Evolutionary conservation across 2,888 invertebrate genomes (phyloP).

Genomic region (Formica aserva): DNA sequence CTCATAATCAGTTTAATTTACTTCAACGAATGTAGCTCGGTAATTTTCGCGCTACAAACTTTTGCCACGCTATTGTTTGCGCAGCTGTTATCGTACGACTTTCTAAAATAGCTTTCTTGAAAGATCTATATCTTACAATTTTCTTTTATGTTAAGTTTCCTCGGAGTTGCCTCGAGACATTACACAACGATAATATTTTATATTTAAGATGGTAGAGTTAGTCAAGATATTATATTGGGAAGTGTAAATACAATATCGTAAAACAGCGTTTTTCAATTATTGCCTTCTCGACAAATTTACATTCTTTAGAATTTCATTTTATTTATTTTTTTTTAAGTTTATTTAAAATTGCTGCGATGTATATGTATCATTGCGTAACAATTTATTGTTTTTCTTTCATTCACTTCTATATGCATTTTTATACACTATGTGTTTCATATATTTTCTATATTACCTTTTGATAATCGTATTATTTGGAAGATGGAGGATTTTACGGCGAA

Average conservation of each 20-base stretch:
- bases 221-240: not conserved
- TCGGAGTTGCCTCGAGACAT: conserved; percentile 16
- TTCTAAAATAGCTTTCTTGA: conserved; percentile 30
- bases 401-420: not conserved
- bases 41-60: conserved; percentile 45
- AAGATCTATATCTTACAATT: conserved; percentile 48
- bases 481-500: conserved; percentile 23
- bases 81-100: conserved; percentile 43
- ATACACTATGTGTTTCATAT: not conserved
- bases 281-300: not conserved
- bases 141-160: conserved; percentile 46
- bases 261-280: not conserved
- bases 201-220: not conserved
- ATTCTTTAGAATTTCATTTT: not conserved
- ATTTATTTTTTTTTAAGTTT: not conserved
- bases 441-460: not conserved
- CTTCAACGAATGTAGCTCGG: conserved; percentile 40
- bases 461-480: conserved; percentile 12
- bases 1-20: conserved; percentile 53
- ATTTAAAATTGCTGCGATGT: not conserved
- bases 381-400: not conserved
- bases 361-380: not conserved
- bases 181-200: not conserved
- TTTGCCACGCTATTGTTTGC: conserved; percentile 47
- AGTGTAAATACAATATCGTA: not conserved